Percentiles rank a stretch among this genome's conserved stretches.
These are phyloP conservation scores for Temnothorax curvispinosus DNA, from an alignment of 1,140 invertebrate genomes.

Conservation along the genomic window DNA sequence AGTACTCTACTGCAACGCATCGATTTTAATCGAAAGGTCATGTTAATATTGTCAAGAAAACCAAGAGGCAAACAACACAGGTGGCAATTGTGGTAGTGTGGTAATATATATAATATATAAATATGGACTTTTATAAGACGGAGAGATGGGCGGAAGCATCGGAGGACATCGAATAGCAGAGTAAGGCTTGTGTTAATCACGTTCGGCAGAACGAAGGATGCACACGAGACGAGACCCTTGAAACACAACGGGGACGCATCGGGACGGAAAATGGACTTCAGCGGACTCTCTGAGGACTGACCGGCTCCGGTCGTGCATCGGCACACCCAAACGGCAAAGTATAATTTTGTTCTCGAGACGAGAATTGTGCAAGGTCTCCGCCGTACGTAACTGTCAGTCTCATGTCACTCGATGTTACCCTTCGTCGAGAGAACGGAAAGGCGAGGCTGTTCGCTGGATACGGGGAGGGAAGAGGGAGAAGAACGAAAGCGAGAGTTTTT, in stretches of 20 bases:
- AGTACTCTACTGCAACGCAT: slow-evolving; percentile 69
- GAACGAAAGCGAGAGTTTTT: slow-evolving; percentile 20
- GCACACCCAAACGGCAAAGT: slow-evolving; percentile 19
- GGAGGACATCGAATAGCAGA: slow-evolving; percentile 62
- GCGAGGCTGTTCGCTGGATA: not conserved
- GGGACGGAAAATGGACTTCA: slow-evolving; percentile 5
- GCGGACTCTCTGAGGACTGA: slow-evolving; percentile 42
- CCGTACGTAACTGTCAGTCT: slow-evolving; percentile 62
- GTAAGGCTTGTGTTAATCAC: slow-evolving; percentile 67
- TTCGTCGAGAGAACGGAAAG: slow-evolving; percentile 62
- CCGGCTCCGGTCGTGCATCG: slow-evolving; percentile 58
- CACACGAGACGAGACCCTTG: slow-evolving; percentile 70
- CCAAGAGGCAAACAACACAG: slow-evolving; percentile 82
- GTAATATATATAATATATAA: slow-evolving; percentile 23
- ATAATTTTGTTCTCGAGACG: slow-evolving; percentile 25
- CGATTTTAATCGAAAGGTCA: slow-evolving; percentile 66
- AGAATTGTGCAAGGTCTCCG: slow-evolving; percentile 58
- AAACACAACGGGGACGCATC: slow-evolving; percentile 14
- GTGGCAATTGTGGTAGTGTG: slow-evolving; percentile 64
- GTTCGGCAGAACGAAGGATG: slow-evolving; percentile 69
- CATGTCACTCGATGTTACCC: slow-evolving; percentile 63
- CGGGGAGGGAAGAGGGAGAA: not conserved
- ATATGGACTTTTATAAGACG: not conserved
- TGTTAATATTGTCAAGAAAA: slow-evolving; percentile 81
- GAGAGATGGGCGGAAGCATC: slow-evolving; percentile 60